Conservation (phyloP, 2,888 invertebrate species). For the Eueremaeus valkanovi region DNA sequence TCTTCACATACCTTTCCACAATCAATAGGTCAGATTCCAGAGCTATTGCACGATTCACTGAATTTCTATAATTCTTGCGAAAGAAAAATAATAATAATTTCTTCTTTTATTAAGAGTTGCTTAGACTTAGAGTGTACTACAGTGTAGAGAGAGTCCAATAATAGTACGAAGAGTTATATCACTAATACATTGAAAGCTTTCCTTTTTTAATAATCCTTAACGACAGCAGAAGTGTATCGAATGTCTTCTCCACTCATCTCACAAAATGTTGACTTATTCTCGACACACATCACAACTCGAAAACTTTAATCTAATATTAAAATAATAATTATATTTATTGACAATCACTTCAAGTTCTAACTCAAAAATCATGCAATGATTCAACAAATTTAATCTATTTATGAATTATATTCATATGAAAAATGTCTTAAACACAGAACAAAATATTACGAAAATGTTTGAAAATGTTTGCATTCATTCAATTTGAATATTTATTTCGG, state of each 20-base stretch:
- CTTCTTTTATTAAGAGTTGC: too few species aligned
- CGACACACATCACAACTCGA: not conserved
- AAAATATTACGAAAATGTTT: too few species aligned
- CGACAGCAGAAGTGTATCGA: not conserved
- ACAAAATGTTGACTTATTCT: not conserved
- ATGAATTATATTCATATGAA: not conserved
- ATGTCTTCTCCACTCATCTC: not conserved
- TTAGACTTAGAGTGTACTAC: too few species aligned
- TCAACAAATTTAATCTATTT: not conserved
- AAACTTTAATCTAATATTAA: not conserved
- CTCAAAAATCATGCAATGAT: not conserved
- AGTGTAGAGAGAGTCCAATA: not conserved
- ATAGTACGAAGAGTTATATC: too few species aligned
- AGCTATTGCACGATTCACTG: too few species aligned
- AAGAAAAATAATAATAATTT: too few species aligned
- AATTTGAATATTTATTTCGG: too few species aligned
- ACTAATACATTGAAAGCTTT: too few species aligned
- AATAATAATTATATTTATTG: not conserved
- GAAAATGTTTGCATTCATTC: too few species aligned
- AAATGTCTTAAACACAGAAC: not conserved
- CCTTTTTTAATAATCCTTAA: not conserved
- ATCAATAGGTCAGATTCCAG: too few species aligned
- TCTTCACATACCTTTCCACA: too few species aligned
- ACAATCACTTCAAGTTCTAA: not conserved
- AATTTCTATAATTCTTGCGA: too few species aligned